Base-by-base conservation (phyloP, 2,797 vertebrate genomes). In the Chromis chromis region DNA sequence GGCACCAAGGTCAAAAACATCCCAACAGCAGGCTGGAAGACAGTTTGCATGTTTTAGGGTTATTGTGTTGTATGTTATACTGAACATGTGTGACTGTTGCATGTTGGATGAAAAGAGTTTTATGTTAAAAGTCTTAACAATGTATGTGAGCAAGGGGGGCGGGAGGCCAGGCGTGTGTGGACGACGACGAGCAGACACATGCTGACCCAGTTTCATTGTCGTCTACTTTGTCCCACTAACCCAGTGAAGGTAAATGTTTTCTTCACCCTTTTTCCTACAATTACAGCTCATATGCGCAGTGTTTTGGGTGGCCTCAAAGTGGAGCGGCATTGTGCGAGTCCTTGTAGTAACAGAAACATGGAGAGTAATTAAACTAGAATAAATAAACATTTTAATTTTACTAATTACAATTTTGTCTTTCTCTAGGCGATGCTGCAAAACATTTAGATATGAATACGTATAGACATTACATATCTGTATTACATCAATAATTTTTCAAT, bases 181-280 rank as follows among this genome's bases (percentile, higher is more conserved):
- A 57, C 60, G 55, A 67, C 69, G 84, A 78, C 77, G 78, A 73
- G 78, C 22, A 82, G 65, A 83, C 65, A 71, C 83, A 85, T 58
- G 67, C 65, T 88, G 89, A 91, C 88, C 89, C 81, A 90, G n/a
- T 85, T 91, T 72, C 52, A 63, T 79, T 84, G 80, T 88, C 28
- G 3, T 86, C 46, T 46, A 76, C 72, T 72, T 62, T 83, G 86
- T 84, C 76, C 87, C 44, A 83, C 82, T 87, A 77, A 89, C 82
- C 85, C 52, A 88, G 53, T 83, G 65, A 79, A 60, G 56, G 76
- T 4, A 14, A 7, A 71, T 68, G 57, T 74, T 86, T 79, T 75
- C 76, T 65, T 82, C 40, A 74, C 31, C 53, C 25, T 44, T 70
- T 25, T 65, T 25, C 48, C 25, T 42, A 70, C 13, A 79, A 61